Conservation (phyloP, 2,797 vertebrate genomes). For the Erethizon dorsatum region DNA sequence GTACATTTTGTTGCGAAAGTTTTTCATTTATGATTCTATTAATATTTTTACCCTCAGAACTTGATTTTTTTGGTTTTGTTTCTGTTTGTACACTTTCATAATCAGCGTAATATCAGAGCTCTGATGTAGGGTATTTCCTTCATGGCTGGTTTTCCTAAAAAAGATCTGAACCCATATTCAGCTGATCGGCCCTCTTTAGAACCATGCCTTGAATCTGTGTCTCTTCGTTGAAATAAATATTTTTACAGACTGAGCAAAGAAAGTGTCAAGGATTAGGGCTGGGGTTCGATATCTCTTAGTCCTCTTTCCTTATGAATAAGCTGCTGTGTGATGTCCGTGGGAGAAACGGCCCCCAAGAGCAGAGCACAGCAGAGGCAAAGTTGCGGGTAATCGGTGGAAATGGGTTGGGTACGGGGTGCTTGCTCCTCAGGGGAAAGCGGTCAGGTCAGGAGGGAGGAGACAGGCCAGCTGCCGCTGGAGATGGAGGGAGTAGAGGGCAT, state of each 20-base stretch:
- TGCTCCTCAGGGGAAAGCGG: background rate
- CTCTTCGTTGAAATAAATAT: background rate
- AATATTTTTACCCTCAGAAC: background rate
- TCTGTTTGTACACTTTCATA: slow-evolving; percentile 2
- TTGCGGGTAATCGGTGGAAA: background rate
- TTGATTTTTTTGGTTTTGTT: slow-evolving; percentile 44
- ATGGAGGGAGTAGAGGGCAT: background rate
- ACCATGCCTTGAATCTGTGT: background rate
- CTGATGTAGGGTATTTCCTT: slow-evolving; percentile 8
- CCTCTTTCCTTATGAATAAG: background rate
- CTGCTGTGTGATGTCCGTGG: background rate
- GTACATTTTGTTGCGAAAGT: background rate
- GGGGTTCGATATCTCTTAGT: background rate
- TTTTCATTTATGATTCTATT: slow-evolving; percentile 37
- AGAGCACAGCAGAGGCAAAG: background rate
- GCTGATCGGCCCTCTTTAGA: background rate
- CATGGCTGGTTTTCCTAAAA: background rate
- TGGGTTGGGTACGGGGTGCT: background rate
- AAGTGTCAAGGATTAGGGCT: background rate
- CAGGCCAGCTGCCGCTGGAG: background rate
- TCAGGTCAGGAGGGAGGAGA: background rate
- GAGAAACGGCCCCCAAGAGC: background rate
- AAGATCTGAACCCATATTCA: background rate
- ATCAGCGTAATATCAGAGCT: background rate
- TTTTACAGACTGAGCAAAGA: background rate